A percentile compares a stretch with the other conserved stretches of the same genome.
Evolutionary conservation across 1,140 invertebrate species (phyloP).

Genomic region (Drepana arcuata): DNA sequence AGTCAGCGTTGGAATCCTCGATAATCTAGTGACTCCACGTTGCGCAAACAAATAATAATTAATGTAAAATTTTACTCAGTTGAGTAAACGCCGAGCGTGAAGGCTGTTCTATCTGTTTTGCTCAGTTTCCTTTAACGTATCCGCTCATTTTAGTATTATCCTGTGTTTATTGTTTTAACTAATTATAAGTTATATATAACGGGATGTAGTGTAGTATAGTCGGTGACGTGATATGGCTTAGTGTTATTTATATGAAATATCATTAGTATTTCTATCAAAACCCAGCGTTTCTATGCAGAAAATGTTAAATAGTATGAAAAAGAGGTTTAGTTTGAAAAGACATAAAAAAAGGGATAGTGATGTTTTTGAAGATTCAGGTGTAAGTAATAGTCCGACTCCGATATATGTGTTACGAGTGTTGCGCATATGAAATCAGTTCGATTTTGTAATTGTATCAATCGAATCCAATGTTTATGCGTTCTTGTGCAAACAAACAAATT

Average conservation of each 20-base stretch:
- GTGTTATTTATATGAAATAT: too few relatives aligned
- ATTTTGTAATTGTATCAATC: constrained; percentile 5
- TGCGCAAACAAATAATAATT: constrained; percentile 20
- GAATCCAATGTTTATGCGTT: constrained; percentile 29
- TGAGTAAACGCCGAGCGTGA: constrained; percentile 17
- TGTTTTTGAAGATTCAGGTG: constrained; percentile 5
- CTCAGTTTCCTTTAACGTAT: too few relatives aligned
- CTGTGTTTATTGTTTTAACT: constrained; percentile 1
- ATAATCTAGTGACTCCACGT: constrained; percentile 17
- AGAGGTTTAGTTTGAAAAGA: constrained; percentile 25
- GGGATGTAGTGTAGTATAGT: too few relatives aligned
- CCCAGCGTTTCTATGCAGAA: too few relatives aligned
- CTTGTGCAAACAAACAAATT: constrained; percentile 49
- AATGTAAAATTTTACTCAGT: constrained; percentile 20
- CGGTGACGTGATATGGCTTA: too few relatives aligned
- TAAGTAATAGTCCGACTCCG: constrained; percentile 12
- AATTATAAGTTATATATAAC: too few relatives aligned
- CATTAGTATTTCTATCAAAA: too few relatives aligned
- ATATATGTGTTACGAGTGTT: constrained; percentile 1
- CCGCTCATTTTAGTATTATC: constrained; percentile 10
- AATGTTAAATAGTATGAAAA: constrained; percentile 26
- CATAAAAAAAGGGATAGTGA: constrained; percentile 9
- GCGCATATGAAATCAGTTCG: background rate
- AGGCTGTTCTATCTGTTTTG: constrained; percentile 8
- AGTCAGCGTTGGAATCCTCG: constrained; percentile 19